A percentile compares a stretch with the other conserved stretches of the same genome.
These are phyloP conservation scores for Drymonia ruficornis DNA, from an alignment of 2,888 invertebrate genomes.

Conservation along the genomic window DNA sequence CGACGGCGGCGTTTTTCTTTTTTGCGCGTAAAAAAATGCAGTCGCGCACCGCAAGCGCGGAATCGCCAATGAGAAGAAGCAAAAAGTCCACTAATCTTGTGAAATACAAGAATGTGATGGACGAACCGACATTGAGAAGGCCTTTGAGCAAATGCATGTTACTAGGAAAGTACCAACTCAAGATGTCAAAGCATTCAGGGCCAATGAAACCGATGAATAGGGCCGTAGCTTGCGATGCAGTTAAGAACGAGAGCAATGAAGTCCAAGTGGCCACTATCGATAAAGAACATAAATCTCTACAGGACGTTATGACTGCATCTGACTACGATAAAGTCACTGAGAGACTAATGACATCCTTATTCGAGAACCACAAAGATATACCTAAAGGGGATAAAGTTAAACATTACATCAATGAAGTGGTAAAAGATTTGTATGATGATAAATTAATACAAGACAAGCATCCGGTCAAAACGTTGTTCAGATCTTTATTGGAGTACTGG, in stretches of 20 bases:
- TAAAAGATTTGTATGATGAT: constrained; percentile 61
- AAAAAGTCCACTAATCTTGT: constrained; percentile 71
- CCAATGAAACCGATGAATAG: constrained; percentile 14
- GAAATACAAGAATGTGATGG: constrained; percentile 61
- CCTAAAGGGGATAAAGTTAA: constrained; percentile 35
- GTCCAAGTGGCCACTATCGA: constrained; percentile 40
- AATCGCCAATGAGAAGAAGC: constrained; percentile 56
- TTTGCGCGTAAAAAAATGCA: constrained; percentile 44
- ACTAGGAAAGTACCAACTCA: constrained; percentile 49
- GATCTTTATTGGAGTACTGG: constrained; percentile 68
- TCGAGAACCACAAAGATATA: constrained; percentile 40
- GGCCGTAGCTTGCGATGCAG: constrained; percentile 30
- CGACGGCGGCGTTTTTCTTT: constrained; percentile 52
- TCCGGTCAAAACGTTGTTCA: constrained; percentile 65
- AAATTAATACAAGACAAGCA: constrained; percentile 48
- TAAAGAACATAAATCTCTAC: constrained; percentile 43
- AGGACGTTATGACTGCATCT: constrained; percentile 44
- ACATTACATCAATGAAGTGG: constrained; percentile 54
- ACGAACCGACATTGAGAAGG: constrained; percentile 59
- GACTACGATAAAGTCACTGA: constrained; percentile 63
- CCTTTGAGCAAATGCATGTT: constrained; percentile 61
- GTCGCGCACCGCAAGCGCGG: background rate
- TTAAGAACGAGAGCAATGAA: constrained; percentile 35
- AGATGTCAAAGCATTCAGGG: constrained; percentile 22
- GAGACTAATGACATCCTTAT: constrained; percentile 57